Base-by-base conservation (phyloP, 2,888 invertebrate species). In the Caenorhabditis sulstoni region DNA sequence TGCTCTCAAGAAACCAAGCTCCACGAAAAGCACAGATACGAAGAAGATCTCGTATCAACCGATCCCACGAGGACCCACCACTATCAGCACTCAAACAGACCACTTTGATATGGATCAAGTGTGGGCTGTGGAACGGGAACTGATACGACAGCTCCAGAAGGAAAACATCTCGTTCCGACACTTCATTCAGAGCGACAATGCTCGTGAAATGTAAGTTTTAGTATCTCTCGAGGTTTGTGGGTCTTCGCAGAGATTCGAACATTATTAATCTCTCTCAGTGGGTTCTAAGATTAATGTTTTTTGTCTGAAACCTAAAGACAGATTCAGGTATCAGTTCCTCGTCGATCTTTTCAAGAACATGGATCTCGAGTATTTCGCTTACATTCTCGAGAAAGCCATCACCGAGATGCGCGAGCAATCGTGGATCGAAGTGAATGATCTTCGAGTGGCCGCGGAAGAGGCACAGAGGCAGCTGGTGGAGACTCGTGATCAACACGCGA, bases 251-350 rank as follows among this genome's bases (percentile, higher is more conserved):
- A n/a, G n/a, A n/a, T n/a, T n/a, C n/a, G n/a, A n/a, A n/a, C n/a
- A n/a, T n/a, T n/a, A n/a, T n/a, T n/a, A n/a, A n/a, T n/a, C n/a
- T n/a, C n/a, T n/a, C n/a, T n/a, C n/a, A n/a, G n/a, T n/a, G n/a
- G n/a, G n/a, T n/a, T n/a, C n/a, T n/a, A n/a, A n/a, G n/a, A n/a
- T n/a, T n/a, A n/a, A 9, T n/a, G 18, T 39, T 5, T 14, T 16
- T 18, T 4, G n/a, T 5, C 12, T 23, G 2, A 29, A 49, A 58
- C 22, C 39, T 50, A 39, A 16, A 5, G 14, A 20, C 41, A 68
- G 58, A 41, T 68, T 61, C 52, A 68, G 68, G 59, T 52, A 61
- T 12, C 68, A 68, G 20, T 61, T 68, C 45, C 59, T 68, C 14
- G 49, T 50, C 20, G 68, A 68, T 16, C 18, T 41, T 29, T 68